phyloP scores from a whole-genome alignment of 2,888 invertebrate genomes.

The Calliopum simillimum region DNA sequence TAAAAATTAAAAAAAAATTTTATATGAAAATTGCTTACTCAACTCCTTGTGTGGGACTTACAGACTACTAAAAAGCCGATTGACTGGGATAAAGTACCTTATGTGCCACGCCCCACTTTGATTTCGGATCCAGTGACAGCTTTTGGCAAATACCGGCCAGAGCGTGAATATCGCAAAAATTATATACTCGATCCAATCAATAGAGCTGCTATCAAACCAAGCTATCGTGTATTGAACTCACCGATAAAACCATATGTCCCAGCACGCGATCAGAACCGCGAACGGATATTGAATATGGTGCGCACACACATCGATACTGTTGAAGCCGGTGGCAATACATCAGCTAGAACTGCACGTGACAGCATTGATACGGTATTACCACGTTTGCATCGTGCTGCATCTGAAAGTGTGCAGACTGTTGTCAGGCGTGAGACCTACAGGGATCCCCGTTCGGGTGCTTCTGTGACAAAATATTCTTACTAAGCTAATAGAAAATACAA shows the following conservation, averaged over 20 bases:
- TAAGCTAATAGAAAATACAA: slow-evolving; percentile 37
- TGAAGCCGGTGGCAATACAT: slow-evolving; percentile 71
- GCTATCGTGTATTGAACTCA: slow-evolving; percentile 71
- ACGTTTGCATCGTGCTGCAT: slow-evolving; percentile 69
- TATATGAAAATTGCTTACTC: slow-evolving; percentile 35
- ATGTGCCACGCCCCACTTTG: slow-evolving; percentile 86
- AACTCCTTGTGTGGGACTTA: slow-evolving; percentile 57
- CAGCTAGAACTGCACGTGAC: slow-evolving; percentile 72
- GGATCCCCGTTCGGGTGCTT: slow-evolving; percentile 60
- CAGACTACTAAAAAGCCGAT: slow-evolving; percentile 71
- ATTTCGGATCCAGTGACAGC: slow-evolving; percentile 88
- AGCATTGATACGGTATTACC: slow-evolving; percentile 77
- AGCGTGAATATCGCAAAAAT: slow-evolving; percentile 59
- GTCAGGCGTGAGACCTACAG: slow-evolving; percentile 54
- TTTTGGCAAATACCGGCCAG: slow-evolving; percentile 75
- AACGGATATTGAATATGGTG: slow-evolving; percentile 73
- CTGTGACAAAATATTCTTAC: slow-evolving; percentile 58
- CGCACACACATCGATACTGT: slow-evolving; percentile 72
- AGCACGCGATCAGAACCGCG: slow-evolving; percentile 75
- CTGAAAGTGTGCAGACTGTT: slow-evolving; percentile 49
- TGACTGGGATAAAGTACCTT: slow-evolving; percentile 91
- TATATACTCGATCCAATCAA: slow-evolving; percentile 70
- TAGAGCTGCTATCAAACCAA: slow-evolving; percentile 74
- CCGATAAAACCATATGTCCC: slow-evolving; percentile 78
- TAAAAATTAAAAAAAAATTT: slow-evolving; percentile 5